A percentile compares a stretch with the other conserved stretches of the same genome.
Evolutionary conservation across 2,113 vertebrate species (phyloP).

Genomic region (Thermophis baileyi): DNA sequence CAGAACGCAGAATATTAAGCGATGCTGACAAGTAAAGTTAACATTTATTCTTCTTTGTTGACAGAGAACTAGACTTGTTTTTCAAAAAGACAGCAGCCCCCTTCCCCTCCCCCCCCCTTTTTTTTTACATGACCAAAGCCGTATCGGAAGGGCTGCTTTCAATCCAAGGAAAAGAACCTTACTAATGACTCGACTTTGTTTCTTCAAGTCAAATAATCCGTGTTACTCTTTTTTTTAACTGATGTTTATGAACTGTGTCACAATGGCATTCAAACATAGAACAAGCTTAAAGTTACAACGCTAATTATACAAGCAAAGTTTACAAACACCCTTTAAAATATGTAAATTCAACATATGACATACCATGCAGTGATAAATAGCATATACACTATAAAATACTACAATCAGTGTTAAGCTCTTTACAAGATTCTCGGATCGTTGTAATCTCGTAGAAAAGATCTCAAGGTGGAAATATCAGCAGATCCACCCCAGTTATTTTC

Average conservation of each 20-base stretch:
- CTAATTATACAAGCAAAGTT: neutral
- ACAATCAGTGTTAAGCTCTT: neutral
- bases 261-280: neutral
- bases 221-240: neutral
- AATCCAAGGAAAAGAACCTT: constrained; percentile 2
- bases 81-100: neutral
- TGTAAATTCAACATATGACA: neutral
- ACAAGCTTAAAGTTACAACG: neutral
- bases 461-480: neutral
- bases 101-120: rapidly evolving
- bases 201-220: neutral
- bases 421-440: neutral
- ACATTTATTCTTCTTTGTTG: neutral
- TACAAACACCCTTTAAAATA: neutral
- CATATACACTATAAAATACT: too few species aligned
- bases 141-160: constrained; percentile 16
- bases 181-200: neutral
- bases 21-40: neutral
- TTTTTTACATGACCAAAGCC: neutral
- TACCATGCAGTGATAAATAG: neutral
- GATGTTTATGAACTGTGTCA: neutral
- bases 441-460: neutral
- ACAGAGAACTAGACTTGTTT: neutral
- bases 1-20: neutral
- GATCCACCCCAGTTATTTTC: neutral